These are phyloP conservation scores for Dusona sp. DNA, from an alignment of 2,888 invertebrate species.

Conservation along the genomic window DNA sequence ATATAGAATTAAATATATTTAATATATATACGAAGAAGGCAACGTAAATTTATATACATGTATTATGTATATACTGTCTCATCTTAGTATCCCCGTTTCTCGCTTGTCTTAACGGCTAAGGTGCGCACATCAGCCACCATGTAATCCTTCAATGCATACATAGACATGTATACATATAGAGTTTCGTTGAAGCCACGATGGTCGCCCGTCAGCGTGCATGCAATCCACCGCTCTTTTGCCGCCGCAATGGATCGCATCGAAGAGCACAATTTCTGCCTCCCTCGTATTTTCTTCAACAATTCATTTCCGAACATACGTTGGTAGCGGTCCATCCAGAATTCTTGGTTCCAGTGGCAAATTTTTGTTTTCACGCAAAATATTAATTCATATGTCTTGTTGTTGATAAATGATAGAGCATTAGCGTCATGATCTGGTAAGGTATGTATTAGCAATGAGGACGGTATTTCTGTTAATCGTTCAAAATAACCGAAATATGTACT, in stretches of 20 bases:
- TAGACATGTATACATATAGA: constrained; percentile 39
- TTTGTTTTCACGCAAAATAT: background rate
- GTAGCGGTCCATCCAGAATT: background rate
- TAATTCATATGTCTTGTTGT: too few species aligned
- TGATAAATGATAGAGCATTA: background rate
- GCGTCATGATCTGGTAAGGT: background rate
- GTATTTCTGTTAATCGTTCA: background rate
- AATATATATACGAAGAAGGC: constrained; percentile 13
- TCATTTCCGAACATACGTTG: constrained; percentile 59
- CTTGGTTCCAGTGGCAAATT: background rate
- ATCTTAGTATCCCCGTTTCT: constrained; percentile 54
- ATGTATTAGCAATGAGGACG: too few species aligned
- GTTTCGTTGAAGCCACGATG: constrained; percentile 74
- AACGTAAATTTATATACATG: constrained; percentile 30
- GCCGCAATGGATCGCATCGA: constrained; percentile 67
- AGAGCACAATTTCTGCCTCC: constrained; percentile 34
- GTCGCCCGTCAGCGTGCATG: constrained; percentile 77
- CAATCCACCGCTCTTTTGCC: constrained; percentile 69
- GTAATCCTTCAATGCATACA: constrained; percentile 44
- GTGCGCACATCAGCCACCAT: constrained; percentile 53
- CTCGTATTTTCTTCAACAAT: constrained; percentile 33
- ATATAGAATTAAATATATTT: constrained; percentile 19
- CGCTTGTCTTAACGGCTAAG: constrained; percentile 54
- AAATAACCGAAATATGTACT: too few species aligned
- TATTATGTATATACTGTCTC: constrained; percentile 21